Conservation (phyloP, 2,888 invertebrate genomes). For the Microchrysa polita region DNA sequence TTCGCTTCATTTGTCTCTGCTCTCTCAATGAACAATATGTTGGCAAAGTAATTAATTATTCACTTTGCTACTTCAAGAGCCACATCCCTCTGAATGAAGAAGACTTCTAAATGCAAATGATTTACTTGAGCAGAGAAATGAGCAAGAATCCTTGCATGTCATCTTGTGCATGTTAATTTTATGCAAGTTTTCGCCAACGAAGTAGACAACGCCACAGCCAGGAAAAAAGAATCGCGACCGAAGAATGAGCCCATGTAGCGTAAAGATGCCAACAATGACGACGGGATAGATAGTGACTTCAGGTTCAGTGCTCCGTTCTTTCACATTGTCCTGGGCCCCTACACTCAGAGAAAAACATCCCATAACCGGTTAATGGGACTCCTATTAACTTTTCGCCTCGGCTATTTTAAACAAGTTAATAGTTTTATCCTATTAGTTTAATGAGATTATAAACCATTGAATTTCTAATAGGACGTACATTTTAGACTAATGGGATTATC, state of each 20-base stretch:
- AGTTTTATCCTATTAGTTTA: no score
- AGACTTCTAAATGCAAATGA: constrained; percentile 38
- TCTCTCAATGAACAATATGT: constrained; percentile 4
- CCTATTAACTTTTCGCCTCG: no score
- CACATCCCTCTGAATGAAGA: constrained; percentile 35
- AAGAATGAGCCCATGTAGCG: background rate
- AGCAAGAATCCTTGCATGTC: constrained; percentile 15
- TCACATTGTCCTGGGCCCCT: background rate
- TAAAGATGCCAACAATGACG: background rate
- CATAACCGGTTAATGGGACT: no score
- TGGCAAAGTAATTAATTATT: constrained; percentile 36
- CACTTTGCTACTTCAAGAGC: constrained; percentile 25
- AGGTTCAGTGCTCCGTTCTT: background rate
- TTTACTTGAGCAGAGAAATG: constrained; percentile 10
- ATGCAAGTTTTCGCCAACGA: background rate
- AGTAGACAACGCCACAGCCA: background rate
- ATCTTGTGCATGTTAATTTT: constrained; percentile 32
- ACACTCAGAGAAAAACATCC: no score
- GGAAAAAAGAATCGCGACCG: no score
- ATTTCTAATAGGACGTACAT: no score
- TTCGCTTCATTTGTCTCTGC: background rate
- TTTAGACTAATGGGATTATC: no score
- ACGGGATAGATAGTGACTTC: background rate
- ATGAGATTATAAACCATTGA: no score
- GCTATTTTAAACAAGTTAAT: no score